Evolutionary conservation across 2,113 vertebrate species (phyloP).

Genomic region (Patagioenas fasciata): DNA sequence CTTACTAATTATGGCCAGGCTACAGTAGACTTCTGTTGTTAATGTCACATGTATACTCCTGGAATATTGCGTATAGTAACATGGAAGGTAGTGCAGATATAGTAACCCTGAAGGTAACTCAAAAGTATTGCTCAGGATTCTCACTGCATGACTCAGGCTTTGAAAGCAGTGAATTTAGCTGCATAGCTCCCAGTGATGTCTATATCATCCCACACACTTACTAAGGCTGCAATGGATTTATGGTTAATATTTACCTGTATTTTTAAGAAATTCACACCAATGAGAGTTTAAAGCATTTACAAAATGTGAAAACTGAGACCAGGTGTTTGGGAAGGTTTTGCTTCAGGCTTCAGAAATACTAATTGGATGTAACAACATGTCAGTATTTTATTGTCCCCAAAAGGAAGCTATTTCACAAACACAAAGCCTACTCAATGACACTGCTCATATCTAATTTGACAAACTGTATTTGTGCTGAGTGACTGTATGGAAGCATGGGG

Average conservation of each 20-base stretch:
- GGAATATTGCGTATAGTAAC: not conserved
- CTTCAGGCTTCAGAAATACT: conserved; percentile 19
- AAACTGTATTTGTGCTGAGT: conserved; percentile 33
- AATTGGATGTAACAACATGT: conserved; percentile 20
- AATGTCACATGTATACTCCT: not conserved
- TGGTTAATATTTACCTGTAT: conserved; percentile 7
- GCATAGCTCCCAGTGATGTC: conserved; percentile 35
- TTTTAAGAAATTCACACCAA: not conserved
- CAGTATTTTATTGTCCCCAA: conserved; percentile 46
- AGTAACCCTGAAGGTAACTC: conserved; percentile 20
- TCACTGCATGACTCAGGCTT: conserved; percentile 58
- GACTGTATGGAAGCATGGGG: not conserved
- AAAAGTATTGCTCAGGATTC: not conserved
- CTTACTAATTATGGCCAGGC: not conserved
- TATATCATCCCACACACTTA: not conserved
- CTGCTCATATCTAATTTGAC: conserved; percentile 15
- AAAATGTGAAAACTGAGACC: not conserved
- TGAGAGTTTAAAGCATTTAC: not conserved
- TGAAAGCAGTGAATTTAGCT: conserved; percentile 34
- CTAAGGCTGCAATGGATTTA: not conserved
- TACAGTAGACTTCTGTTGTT: not conserved
- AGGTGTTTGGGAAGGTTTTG: conserved; percentile 12
- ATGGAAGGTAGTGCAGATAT: not conserved
- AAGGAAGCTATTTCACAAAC: conserved; percentile 52
- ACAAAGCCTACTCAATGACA: not conserved